Base-by-base conservation (phyloP, 2,888 invertebrate genomes). In the Erebia aethiops region DNA sequence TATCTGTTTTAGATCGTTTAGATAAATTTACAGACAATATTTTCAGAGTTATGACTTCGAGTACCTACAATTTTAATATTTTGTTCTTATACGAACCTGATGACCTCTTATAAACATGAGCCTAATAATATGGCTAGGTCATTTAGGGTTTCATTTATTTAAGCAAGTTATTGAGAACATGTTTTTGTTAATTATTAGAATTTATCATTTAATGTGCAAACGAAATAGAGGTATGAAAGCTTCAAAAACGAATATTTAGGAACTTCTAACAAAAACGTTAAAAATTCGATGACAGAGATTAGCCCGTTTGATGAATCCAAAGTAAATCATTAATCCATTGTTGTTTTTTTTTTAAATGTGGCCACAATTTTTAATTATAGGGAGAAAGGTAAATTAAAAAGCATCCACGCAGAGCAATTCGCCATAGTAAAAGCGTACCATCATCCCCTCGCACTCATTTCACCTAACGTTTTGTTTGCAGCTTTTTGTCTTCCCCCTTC, bases 361-460 rank as follows among this genome's bases (percentile, higher is more conserved):
- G 82, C 84, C 84, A 81, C 85, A 84, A 87, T 80, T 89, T 90
- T 91, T 90, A 91, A 91, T 91, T 90, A 87, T 86, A 89, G 86
- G 86, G 86, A 84, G 87, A 82, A 86, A 87, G 91, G 87, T 89
- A 89, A 89, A 91, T 92, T 91, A 91, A 92, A 92, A 91, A 87
- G 87, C 88, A 86, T 78, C 86, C 86, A 85, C 75, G 86, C 88
- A 84, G 84, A 82, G 81, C 82, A 85, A 87, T 86, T n/a, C 82
- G 85, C 79, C 79, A 80, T 80, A 78, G 77, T 79, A 82, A 81
- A 86, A 84, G 81, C 58, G 35, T 82, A 83, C 82, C 79, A 82
- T 82, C 81, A 80, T 76, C 79, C 78, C 79, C 77, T 81, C 79
- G 78, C 81, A 77, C 80, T 84, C 83, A 82, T 84, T 84, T 82